These are phyloP conservation scores for Sesia bembeciformis DNA, from an alignment of 2,888 invertebrate genomes.

Conservation along the genomic window DNA sequence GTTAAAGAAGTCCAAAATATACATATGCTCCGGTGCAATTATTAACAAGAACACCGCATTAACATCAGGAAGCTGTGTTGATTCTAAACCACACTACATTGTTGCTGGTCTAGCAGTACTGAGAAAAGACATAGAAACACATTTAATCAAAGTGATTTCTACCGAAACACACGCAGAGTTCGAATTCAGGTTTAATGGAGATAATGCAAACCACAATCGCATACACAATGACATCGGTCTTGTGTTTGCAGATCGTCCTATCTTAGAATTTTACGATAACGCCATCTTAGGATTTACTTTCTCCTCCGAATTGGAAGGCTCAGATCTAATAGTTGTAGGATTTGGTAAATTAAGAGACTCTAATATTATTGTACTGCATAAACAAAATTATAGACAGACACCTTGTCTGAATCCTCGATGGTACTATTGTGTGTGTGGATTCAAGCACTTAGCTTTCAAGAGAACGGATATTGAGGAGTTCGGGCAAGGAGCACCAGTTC, in stretches of 20 bases:
- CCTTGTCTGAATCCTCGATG: slow-evolving; percentile 45
- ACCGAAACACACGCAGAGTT: slow-evolving; percentile 33
- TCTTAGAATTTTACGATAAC: slow-evolving; percentile 13
- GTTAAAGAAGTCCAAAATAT: slow-evolving; percentile 24
- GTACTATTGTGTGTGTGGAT: slow-evolving; percentile 51
- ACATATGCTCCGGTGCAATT: slow-evolving; percentile 41
- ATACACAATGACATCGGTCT: slow-evolving; percentile 48
- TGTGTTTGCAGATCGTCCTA: slow-evolving; percentile 25
- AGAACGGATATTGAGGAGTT: slow-evolving; percentile 26
- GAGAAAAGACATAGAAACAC: slow-evolving; percentile 16
- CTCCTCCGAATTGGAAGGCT: slow-evolving; percentile 32
- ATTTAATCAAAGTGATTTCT: slow-evolving; percentile 24
- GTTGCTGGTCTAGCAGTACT: slow-evolving; percentile 32
- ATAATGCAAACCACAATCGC: slow-evolving; percentile 22
- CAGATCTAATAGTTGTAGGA: slow-evolving; percentile 30
- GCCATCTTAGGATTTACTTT: slow-evolving; percentile 13
- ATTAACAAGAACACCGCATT: slow-evolving; percentile 32
- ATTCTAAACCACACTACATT: slow-evolving; percentile 24
- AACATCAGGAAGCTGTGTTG: slow-evolving; percentile 45
- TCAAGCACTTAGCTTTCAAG: slow-evolving; percentile 19
- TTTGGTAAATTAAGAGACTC: slow-evolving; percentile 25
- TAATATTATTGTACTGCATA: slow-evolving; percentile 25
- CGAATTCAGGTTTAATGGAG: slow-evolving; percentile 20
- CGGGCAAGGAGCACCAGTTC: slow-evolving; percentile 44
- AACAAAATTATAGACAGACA: slow-evolving; percentile 31